Evolutionary conservation across 35 echinoderm and acorn worm genomes (phyloP), one percentile per base, ranked within the genome.

Genomic region (Apostichopus californicus): DNA sequence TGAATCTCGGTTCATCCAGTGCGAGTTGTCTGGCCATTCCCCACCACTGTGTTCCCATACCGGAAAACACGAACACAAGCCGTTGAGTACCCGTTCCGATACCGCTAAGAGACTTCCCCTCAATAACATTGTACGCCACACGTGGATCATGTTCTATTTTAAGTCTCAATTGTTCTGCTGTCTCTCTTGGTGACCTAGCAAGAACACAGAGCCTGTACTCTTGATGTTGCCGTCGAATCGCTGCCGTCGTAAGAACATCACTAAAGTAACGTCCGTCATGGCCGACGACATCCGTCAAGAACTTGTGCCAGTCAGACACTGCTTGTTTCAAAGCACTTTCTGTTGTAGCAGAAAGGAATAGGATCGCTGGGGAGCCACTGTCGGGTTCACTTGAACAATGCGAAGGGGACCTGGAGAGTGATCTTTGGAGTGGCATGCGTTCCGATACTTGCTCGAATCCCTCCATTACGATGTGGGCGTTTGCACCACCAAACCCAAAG

Each of bases 41-140:
- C 97, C 97, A 99, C 97, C 97, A 99, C 78, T 98, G 97, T 0
- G 95, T 90, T 66, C 97, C 97, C 95, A 99, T 99, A 8, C 97
- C 95, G 87, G 95, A 93, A 85, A 99, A 99, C 8, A 99, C 95
- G 86, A 99, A 99, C 73, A 99, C 97, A 60, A 99, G 73, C 9
- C 93, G 91, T 64, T 96, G 93, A 5, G 63, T 88, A 11, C 90
- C 84, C 77, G 87, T 82, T 18, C 17, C 77, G 85, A 93, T 81
- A 24, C 92, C 94, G 20, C 93, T 95, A 9, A 90, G 93, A 57
- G 95, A 91, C 83, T 96, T 96, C 7, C 96, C 97, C 77, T 99
- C 97, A 5, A 94, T 92, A 23, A 99, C 97, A 54, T 95, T 96
- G 64, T 94, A 95, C 1, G 95, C 93, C 4, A 95, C 96, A 34